A percentile compares a stretch with the other conserved stretches of the same genome.
These are phyloP conservation scores for Apus apus DNA, from an alignment of 2,113 vertebrate species.

Conservation along the genomic window DNA sequence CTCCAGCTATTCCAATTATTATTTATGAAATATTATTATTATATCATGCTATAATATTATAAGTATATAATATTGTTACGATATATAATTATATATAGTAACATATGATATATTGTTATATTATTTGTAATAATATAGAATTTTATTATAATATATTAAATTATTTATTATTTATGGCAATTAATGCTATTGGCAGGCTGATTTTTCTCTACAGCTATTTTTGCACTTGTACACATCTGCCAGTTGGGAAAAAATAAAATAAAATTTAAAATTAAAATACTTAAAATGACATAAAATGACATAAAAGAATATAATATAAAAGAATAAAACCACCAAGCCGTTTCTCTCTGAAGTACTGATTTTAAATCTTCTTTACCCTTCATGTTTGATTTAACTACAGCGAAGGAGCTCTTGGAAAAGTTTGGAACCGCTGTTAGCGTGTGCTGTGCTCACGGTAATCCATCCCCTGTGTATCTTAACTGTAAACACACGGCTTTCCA, in stretches of 20 bases:
- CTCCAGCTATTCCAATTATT: neutral
- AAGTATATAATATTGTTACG: too few species aligned
- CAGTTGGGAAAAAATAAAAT: too few species aligned
- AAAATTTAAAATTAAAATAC: too few species aligned
- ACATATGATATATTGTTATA: too few species aligned
- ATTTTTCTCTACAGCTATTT: neutral
- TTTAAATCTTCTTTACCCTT: conserved; percentile 25
- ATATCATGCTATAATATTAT: too few species aligned
- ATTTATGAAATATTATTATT: too few species aligned
- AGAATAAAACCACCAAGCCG: too few species aligned
- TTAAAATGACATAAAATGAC: too few species aligned
- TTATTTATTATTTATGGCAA: neutral
- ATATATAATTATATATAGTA: too few species aligned
- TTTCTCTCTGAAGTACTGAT: neutral
- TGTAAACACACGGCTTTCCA: neutral
- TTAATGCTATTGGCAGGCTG: neutral
- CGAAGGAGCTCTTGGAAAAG: neutral
- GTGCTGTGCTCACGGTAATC: neutral
- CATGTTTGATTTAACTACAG: neutral
- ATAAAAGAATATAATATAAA: too few species aligned
- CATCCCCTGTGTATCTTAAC: neutral
- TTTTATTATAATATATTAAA: too few species aligned
- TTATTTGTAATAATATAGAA: too few species aligned
- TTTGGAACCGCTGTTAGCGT: neutral
- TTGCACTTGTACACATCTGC: neutral